Conservation (phyloP, 2,113 vertebrate genomes). For the Mandrillus leucophaeus region DNA sequence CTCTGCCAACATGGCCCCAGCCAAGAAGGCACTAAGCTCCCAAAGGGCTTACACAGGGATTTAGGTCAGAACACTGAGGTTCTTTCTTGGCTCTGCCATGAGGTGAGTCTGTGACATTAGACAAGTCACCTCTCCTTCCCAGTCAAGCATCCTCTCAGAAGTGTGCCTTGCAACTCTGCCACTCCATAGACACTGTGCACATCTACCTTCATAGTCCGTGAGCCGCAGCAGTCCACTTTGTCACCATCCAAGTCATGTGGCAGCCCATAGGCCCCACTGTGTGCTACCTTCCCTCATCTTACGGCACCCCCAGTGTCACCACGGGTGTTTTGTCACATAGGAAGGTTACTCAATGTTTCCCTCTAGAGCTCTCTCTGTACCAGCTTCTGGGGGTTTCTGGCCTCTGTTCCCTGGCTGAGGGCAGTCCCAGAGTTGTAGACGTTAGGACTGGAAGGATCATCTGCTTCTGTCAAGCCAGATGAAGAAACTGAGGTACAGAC, state of each 20-base stretch:
- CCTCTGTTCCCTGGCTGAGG: not conserved
- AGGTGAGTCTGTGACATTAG: not conserved
- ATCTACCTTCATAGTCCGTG: rapidly evolving
- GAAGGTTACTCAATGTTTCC: not conserved
- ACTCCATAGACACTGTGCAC: rapidly evolving
- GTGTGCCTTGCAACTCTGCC: not conserved
- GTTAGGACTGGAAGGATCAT: not conserved
- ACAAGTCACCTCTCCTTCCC: not conserved
- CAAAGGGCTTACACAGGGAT: not conserved
- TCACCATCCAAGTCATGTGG: rapidly evolving
- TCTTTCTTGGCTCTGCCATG: not conserved
- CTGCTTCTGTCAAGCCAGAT: not conserved
- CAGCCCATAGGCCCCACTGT: no score
- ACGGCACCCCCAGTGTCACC: not conserved
- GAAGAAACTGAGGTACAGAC: not conserved
- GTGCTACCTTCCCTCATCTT: not conserved
- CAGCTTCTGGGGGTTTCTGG: not conserved
- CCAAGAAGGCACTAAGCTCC: not conserved
- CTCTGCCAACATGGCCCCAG: not conserved
- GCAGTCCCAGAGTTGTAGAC: not conserved
- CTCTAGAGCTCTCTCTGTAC: not conserved
- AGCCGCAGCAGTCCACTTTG: not conserved
- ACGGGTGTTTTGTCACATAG: not conserved
- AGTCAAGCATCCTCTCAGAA: not conserved
- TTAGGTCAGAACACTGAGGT: not conserved